Base-by-base conservation (phyloP, 2,113 vertebrate species). In the Spea bombifrons region DNA sequence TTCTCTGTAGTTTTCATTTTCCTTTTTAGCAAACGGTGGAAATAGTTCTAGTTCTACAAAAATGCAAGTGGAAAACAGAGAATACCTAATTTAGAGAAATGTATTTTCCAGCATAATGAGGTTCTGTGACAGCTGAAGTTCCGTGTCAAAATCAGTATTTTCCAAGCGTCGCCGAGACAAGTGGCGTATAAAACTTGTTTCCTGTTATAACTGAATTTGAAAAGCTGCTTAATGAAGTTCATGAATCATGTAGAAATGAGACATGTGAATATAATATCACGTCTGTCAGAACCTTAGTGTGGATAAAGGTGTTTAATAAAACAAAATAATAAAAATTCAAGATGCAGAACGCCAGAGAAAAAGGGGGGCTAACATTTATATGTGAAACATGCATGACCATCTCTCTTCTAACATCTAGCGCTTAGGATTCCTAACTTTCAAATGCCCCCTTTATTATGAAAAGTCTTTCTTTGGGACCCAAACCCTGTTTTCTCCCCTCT, bases 191-290 rank as follows among this genome's bases (percentile, higher is more conserved):
- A 67, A 67, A 67, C 10, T 3, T 46, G 10, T 67, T 10, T 67
- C 44, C 45, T 12, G 8, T 47, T 47, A 4, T 47, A 47, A 67
- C 66, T 67, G 66, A 47, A 66, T 17, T 66, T 66, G 64, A 66
- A 67, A 47, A 67, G 43, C 66, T 47, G 8, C 44, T 67, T 47
- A 67, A 67, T 67, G 10, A 46, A 67, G 44, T 47, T 67, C 6
- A 67, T 66, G 30, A 44, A 66, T 67, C 66, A 67, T 5, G 66
- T 43, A 67, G 13, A 67, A 46, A 12, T 46, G 45, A 67, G 66
- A 45, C 45, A 3, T 16, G 66, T 67, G 44, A 67, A 67, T 47
- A 16, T 46, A 46, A 46, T 67, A 15, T 47, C 43, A 67, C 5
- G 13, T 9, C 44, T 10, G 8, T 47, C 66, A 67, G 66, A 43